A percentile compares a stretch with the other conserved stretches of the same genome.
These are phyloP conservation scores for Coregonus clupeaformis DNA, from an alignment of 2,113 vertebrate species.

Conservation along the genomic window DNA sequence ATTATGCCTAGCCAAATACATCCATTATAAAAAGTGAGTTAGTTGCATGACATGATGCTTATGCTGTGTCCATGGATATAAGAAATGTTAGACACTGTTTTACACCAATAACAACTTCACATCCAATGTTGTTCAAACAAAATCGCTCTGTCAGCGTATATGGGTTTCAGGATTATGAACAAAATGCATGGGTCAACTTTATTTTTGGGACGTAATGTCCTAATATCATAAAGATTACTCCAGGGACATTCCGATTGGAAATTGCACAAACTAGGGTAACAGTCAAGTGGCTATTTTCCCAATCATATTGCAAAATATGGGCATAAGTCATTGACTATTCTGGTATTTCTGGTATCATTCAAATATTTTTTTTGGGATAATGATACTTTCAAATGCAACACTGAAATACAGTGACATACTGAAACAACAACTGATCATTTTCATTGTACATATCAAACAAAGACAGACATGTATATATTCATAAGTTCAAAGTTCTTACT, in stretches of 20 bases:
- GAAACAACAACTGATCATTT: slow-evolving; percentile 10
- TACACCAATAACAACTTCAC: slow-evolving; percentile 51
- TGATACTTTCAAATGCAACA: slow-evolving; percentile 26
- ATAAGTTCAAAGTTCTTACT: slow-evolving; percentile 16
- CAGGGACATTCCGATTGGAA: neutral
- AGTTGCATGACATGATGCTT: slow-evolving; percentile 33
- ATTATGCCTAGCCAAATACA: slow-evolving; percentile 39
- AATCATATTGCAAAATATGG: neutral
- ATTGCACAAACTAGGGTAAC: neutral
- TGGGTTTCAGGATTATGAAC: slow-evolving; percentile 13
- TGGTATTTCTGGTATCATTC: slow-evolving; percentile 1
- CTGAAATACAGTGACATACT: slow-evolving; percentile 29
- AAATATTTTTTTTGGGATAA: slow-evolving; percentile 15
- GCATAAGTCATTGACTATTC: neutral
- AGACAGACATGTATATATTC: slow-evolving; percentile 39
- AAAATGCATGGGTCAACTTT: slow-evolving; percentile 9
- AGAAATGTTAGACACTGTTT: slow-evolving; percentile 38
- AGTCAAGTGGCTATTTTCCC: slow-evolving; percentile 18
- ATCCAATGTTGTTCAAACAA: slow-evolving; percentile 15
- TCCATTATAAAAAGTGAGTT: slow-evolving; percentile 33
- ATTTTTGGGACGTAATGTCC: neutral
- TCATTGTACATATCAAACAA: slow-evolving; percentile 33
- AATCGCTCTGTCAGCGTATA: slow-evolving; percentile 16
- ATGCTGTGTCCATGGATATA: slow-evolving; percentile 34
- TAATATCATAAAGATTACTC: slow-evolving; percentile 12